Percentiles rank a stretch among this genome's conserved stretches.
These are phyloP conservation scores for Margaritifera margaritifera DNA, from an alignment of 2,888 invertebrate species.

Conservation along the genomic window DNA sequence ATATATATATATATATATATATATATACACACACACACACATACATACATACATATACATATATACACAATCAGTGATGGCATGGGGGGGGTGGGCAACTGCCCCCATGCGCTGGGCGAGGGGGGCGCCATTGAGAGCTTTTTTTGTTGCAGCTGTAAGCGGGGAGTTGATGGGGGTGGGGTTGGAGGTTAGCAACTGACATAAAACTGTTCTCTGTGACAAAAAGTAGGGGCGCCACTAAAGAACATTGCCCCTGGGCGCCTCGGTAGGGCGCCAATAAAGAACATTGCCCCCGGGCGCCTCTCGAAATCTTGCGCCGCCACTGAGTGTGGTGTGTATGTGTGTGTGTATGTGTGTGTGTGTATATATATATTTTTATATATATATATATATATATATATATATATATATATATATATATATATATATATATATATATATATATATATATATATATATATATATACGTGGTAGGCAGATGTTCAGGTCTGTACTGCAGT, in stretches of 20 bases:
- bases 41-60: too few relatives aligned
- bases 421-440: constrained; percentile 6
- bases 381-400: constrained; percentile 6
- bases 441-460: constrained; percentile 6
- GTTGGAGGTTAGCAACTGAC: too few relatives aligned
- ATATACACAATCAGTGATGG: too few relatives aligned
- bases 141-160: too few relatives aligned
- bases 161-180: too few relatives aligned
- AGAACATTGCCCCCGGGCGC: background rate
- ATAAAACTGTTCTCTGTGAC: background rate
- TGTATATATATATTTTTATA: constrained; percentile 4
- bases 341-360: background rate
- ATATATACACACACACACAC: too few relatives aligned
- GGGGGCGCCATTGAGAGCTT: too few relatives aligned
- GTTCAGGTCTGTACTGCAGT: background rate
- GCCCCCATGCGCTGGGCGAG: too few relatives aligned
- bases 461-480: background rate
- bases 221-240: background rate
- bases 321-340: background rate
- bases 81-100: too few relatives aligned
- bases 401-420: constrained; percentile 6
- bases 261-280: too few relatives aligned
- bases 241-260: too few relatives aligned
- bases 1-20: too few relatives aligned
- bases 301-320: background rate